These are phyloP conservation scores for Chloroceryle aenea DNA, from an alignment of 2,113 vertebrate genomes.

Conservation along the genomic window DNA sequence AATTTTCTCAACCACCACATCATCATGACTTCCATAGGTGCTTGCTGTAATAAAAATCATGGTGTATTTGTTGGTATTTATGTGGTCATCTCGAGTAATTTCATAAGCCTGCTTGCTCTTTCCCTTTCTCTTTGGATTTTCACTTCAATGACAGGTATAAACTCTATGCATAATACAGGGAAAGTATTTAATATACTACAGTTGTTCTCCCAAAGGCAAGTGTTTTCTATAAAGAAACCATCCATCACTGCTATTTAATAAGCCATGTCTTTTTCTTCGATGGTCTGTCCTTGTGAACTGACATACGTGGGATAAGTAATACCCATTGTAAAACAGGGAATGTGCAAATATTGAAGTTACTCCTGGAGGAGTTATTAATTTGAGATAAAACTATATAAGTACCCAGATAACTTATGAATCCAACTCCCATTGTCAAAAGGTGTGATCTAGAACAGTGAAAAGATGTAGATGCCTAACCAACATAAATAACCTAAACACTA, in stretches of 20 bases:
- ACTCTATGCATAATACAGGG: neutral
- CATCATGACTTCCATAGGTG: neutral
- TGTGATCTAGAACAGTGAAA: neutral
- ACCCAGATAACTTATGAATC: neutral
- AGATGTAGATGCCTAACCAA: neutral
- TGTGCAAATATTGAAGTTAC: neutral
- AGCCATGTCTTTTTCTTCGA: neutral
- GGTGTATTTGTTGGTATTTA: neutral
- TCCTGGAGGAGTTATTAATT: neutral
- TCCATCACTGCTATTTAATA: constrained; percentile 21
- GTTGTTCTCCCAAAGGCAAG: constrained; percentile 21
- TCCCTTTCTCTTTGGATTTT: neutral
- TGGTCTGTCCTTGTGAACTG: constrained; percentile 28
- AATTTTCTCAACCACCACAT: constrained; percentile 28
- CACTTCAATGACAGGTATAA: neutral
- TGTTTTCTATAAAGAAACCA: constrained; percentile 49
- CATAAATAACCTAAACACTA: neutral
- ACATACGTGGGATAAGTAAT: constrained; percentile 18
- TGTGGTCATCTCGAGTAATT: neutral
- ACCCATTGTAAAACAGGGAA: constrained; percentile 9
- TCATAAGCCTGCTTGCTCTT: neutral
- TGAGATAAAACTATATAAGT: neutral
- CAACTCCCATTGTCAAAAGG: constrained; percentile 10
- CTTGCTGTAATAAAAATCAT: neutral
- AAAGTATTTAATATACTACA: constrained; percentile 13